Conservation (phyloP, 1,140 invertebrate species). For the Chelonus insularis region DNA sequence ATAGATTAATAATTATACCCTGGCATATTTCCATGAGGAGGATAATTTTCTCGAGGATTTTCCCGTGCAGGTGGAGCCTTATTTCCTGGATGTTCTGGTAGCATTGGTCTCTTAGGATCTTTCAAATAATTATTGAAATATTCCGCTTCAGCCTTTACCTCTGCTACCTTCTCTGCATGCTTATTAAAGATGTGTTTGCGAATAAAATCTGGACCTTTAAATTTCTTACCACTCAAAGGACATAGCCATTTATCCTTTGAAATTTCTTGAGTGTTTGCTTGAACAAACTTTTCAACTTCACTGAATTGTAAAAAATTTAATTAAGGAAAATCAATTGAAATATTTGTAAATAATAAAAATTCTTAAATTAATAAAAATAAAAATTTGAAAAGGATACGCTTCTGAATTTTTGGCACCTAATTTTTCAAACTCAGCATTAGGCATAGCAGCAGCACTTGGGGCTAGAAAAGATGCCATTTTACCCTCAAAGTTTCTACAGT, state of each 20-base stretch:
- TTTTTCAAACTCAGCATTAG: slow-evolving; percentile 76
- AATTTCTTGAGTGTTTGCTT: slow-evolving; percentile 92
- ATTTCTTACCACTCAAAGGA: slow-evolving; percentile 98
- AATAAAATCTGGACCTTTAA: slow-evolving; percentile 99
- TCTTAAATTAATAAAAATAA: not conserved
- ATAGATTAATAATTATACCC: not conserved
- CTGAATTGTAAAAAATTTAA: slow-evolving; percentile 31
- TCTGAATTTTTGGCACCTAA: slow-evolving; percentile 87
- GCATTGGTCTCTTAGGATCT: slow-evolving; percentile 92
- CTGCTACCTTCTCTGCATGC: slow-evolving; percentile 93
- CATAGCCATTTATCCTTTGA: slow-evolving; percentile 98
- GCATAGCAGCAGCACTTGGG: slow-evolving; percentile 68
- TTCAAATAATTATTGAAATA: slow-evolving; percentile 98
- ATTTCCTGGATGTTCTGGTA: slow-evolving; percentile 85
- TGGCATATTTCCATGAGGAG: slow-evolving; percentile 43
- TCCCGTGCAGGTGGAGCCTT: slow-evolving; percentile 51
- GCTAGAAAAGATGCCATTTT: slow-evolving; percentile 90
- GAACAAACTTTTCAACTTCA: slow-evolving; percentile 93
- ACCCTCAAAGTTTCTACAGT: slow-evolving; percentile 66
- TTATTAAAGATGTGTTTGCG: slow-evolving; percentile 99
- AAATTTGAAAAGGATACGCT: slow-evolving; percentile 61
- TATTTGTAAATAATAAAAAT: not conserved
- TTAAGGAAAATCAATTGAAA: slow-evolving; percentile 35
- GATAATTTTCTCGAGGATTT: slow-evolving; percentile 51
- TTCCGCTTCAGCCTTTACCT: slow-evolving; percentile 93